Conservation (phyloP, 2,113 vertebrate species). For the Meles meles region DNA sequence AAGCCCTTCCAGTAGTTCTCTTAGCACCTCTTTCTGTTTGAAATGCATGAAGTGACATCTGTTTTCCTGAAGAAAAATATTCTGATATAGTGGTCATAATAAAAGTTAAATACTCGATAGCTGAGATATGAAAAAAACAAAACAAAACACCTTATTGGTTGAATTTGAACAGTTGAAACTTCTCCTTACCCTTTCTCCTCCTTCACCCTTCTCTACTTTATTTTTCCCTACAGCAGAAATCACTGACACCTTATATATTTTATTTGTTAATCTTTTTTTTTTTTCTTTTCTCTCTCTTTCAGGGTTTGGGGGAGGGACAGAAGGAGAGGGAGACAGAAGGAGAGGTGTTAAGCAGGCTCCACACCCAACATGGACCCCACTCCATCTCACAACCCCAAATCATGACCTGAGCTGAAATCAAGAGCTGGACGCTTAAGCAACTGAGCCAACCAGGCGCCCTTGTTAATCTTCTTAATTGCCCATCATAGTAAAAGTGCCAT, state of each 20-base stretch:
- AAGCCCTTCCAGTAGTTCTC: neutral
- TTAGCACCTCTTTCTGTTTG: neutral
- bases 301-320: neutral
- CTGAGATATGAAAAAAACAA: neutral
- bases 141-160: too few relatives aligned
- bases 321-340: neutral
- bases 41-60: neutral
- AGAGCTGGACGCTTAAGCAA: neutral
- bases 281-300: neutral
- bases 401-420: neutral
- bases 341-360: neutral
- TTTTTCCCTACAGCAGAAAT: neutral
- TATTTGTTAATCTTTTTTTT: neutral
- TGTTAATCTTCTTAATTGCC: neutral
- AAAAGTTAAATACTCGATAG: neutral
- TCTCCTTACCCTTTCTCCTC: fast-evolving
- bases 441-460: neutral
- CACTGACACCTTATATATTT: neutral
- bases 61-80: neutral
- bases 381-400: neutral
- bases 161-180: neutral
- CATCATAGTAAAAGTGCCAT: neutral
- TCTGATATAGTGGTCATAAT: neutral
- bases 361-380: neutral
- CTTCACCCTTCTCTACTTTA: neutral